Base-by-base conservation (phyloP, 2,113 vertebrate genomes). In the Triplophysa tibetana region DNA sequence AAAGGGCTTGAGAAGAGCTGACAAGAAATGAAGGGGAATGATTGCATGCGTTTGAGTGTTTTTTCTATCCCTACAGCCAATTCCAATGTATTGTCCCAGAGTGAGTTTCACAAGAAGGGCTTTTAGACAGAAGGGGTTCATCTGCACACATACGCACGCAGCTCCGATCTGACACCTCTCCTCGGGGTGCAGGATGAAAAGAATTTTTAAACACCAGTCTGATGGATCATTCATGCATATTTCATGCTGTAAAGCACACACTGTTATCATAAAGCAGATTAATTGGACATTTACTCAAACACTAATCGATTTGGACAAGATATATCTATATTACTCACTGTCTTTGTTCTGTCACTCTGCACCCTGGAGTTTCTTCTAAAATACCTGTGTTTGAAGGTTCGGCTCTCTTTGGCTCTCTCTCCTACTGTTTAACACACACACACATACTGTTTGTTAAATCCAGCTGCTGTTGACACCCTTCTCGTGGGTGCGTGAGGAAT, bases 141-240 rank as follows among this genome's bases (percentile, higher is more conserved):
- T 54, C 63, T 64, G 65, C 61, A 78, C 75, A 63, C 50, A 74
- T 8, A 52, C 58, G 75, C 64, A 52, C 50, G 16, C 58, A 10
- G 50, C 45, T 69, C 70, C 74, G 19, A 88, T 87, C 85, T 84
- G 78, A 86, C 84, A 81, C 78, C 79, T 79, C 80, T 89, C 89
- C 85, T 88, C 79, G 1, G 81, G 89, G 85, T 63, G 60, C 29
- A 56, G 73, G 85, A 89, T 90, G 80, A 91, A 89, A 90, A 81
- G 81, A 84, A 86, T 88, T 84, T 87, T 87, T 87, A 85, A 90
- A 87, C 83, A 77, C 78, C 82, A 11, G 81, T 89, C 86, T 88
- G 87, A 90, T 85, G 75, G 87, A 86, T 85, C 81, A 45, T 86
- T 90, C 88, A 90, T 91, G 83, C 86, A 92, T 90, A 90, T 91